Percentiles rank a stretch among this genome's conserved stretches.
Conservation (phyloP, 1,140 invertebrate species). For the Augochlora pura region DNA sequence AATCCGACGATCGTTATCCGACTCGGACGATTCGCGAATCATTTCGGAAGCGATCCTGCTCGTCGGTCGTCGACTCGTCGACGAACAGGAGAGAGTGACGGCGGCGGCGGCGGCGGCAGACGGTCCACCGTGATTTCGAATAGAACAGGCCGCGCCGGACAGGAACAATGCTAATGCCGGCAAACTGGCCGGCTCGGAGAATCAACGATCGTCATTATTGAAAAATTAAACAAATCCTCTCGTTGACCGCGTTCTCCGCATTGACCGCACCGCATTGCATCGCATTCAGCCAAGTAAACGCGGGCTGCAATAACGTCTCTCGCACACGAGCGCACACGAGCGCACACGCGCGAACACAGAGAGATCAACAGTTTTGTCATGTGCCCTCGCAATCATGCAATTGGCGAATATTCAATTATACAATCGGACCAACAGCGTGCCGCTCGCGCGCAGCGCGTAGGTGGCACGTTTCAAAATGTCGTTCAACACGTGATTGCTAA, state of each 20-base stretch:
- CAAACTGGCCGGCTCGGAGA: background rate
- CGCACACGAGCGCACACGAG: background rate
- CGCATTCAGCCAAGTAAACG: slow-evolving; percentile 47
- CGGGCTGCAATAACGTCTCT: slow-evolving; percentile 42
- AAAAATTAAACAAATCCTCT: slow-evolving; percentile 51
- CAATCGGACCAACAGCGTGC: slow-evolving; percentile 71
- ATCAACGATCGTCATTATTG: slow-evolving; percentile 37
- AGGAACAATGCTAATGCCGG: background rate
- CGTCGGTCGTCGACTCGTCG: no score
- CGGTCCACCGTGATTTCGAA: background rate
- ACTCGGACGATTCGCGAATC: no score
- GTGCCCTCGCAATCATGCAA: slow-evolving; percentile 77
- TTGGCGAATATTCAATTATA: slow-evolving; percentile 80
- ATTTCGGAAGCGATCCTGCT: no score
- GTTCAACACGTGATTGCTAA: slow-evolving; percentile 50
- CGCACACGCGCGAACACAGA: background rate
- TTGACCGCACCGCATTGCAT: background rate
- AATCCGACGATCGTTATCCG: no score
- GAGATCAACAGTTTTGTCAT: slow-evolving; percentile 72
- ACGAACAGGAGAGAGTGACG: background rate
- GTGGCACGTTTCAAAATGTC: slow-evolving; percentile 57
- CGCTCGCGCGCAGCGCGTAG: slow-evolving; percentile 38
- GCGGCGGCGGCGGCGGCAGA: no score
- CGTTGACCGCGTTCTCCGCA: slow-evolving; percentile 30
- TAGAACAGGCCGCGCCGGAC: background rate